Base-by-base conservation (phyloP, 2,113 vertebrate species). In the Rhinolophus sinicus region DNA sequence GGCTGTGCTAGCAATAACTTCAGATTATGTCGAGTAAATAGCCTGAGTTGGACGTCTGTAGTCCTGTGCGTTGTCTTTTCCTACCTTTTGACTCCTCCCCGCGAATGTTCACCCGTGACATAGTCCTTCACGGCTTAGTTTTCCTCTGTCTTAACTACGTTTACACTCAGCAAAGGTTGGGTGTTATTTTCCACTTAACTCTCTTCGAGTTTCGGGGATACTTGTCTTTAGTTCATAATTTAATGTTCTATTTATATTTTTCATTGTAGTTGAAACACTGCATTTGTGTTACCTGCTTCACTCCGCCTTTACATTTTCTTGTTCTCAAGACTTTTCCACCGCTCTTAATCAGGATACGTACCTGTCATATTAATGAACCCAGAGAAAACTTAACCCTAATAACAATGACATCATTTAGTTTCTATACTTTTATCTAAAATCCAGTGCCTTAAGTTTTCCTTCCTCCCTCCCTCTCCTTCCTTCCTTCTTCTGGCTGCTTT, bases 241-340 rank as follows among this genome's bases (percentile, higher is more conserved):
- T 64, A 22, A 30, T 77, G 16, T 77, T 93, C 58, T 85, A 9
- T 38, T 58, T 89, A 19, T 52, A 19, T 95, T 87, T 93, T 95
- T 88, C 26, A 84, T 72, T 82, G 35, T 13, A 40, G 19, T 65
- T 11, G 22, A 93, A 91, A 94, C 30, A 14, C 56, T 14, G 30
- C 9, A 30, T 92, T 33, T 64, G 16, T 47, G 72, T 95, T 28
- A 50, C 2, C 35, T n/a, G 33, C 16, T 38, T 82, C 16, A 35
- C 19, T 35, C 12, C 58, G 47, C 24, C 72, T 2, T 60, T 26
- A 40, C 24, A 21, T 82, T 44, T 76, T 72, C 35, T 28, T 58
- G 24, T 33, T 16, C 33, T 75, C 35, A 69, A 47, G 88, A 88
- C 6, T n/a, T 92, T 93, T 52, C 26, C n/a, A 47, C n/a, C 1